Percentiles rank a stretch among this genome's conserved stretches.
These are phyloP conservation scores for Petroica traversi DNA, from an alignment of 2,113 vertebrate species.

Conservation along the genomic window DNA sequence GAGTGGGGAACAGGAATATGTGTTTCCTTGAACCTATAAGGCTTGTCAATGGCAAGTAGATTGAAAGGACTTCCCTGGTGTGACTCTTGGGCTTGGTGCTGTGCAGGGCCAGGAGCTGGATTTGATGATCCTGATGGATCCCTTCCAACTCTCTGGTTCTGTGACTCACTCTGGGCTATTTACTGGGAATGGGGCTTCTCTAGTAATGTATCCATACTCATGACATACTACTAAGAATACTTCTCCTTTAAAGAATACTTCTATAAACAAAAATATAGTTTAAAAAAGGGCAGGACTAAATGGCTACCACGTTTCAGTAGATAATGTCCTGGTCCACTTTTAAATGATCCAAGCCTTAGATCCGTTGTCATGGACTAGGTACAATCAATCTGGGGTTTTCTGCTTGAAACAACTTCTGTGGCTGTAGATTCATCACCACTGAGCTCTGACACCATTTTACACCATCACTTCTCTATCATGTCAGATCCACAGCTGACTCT, in stretches of 20 bases:
- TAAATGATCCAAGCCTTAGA: background rate
- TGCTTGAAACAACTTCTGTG: background rate
- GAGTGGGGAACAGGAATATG: background rate
- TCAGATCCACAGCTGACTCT: background rate
- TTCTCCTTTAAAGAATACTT: background rate
- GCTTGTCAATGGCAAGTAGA: background rate
- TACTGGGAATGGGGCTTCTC: background rate
- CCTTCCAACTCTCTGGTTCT: background rate
- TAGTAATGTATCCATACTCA: background rate
- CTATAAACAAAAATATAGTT: background rate
- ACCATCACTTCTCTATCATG: accelerated
- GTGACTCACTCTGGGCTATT: background rate
- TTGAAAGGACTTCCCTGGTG: background rate
- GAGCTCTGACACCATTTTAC: background rate
- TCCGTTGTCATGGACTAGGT: background rate
- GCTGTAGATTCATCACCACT: background rate
- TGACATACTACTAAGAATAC: background rate
- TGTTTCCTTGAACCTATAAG: accelerated
- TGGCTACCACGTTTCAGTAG: background rate
- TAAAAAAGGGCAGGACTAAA: background rate
- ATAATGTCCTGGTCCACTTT: background rate
- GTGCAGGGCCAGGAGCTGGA: background rate
- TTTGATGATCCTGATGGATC: background rate
- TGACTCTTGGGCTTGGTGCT: background rate
- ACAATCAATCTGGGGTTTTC: background rate